These are phyloP conservation scores for Mobula birostris DNA, from an alignment of 2,113 vertebrate genomes.

Conservation along the genomic window DNA sequence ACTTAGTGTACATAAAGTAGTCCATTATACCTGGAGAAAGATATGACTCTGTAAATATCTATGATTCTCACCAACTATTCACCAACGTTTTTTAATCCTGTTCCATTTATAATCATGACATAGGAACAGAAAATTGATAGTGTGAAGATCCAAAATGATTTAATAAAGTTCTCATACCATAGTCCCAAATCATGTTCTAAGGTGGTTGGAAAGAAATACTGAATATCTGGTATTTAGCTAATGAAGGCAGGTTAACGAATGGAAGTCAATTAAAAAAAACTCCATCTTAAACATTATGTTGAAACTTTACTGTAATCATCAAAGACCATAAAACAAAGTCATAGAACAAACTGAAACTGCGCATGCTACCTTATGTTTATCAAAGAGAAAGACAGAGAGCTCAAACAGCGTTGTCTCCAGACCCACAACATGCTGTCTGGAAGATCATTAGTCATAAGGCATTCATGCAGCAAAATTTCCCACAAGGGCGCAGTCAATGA, in stretches of 20 bases:
- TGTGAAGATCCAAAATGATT: background rate
- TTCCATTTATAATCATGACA: background rate
- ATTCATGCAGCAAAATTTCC: background rate
- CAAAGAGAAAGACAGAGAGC: background rate
- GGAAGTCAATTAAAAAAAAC: background rate
- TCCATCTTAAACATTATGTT: background rate
- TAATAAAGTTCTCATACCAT: background rate
- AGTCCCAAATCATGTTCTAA: background rate
- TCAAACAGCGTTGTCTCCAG: background rate
- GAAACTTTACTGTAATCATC: background rate
- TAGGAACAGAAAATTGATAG: background rate
- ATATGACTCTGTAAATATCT: background rate
- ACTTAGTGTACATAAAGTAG: too few relatives aligned
- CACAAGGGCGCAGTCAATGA: background rate
- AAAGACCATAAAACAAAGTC: background rate
- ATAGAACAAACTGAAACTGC: background rate
- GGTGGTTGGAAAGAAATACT: background rate
- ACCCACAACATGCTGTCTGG: background rate
- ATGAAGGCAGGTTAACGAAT: background rate
- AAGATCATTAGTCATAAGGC: constrained; percentile 5
- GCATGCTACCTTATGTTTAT: background rate
- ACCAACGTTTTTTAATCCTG: background rate
- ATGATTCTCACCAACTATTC: background rate
- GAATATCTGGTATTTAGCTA: background rate
- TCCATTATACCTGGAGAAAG: too few relatives aligned